These are phyloP conservation scores for Xanthorhoe spadicearia DNA, from an alignment of 2,888 invertebrate genomes.

Conservation along the genomic window DNA sequence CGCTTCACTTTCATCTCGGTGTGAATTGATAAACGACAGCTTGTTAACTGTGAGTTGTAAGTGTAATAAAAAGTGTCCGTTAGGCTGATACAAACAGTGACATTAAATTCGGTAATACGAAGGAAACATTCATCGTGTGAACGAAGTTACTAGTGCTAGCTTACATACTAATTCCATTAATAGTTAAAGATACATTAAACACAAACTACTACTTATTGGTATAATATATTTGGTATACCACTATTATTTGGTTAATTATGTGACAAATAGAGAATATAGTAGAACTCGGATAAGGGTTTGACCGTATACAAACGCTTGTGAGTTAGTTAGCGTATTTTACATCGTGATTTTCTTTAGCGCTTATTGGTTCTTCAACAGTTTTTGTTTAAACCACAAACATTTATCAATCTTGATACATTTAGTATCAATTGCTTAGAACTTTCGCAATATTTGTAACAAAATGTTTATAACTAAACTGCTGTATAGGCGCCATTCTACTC, in stretches of 20 bases:
- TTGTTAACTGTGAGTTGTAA: not conserved
- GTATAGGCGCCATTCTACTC: not conserved
- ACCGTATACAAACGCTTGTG: too few relatives aligned
- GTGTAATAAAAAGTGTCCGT: not conserved
- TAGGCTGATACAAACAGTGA: not conserved
- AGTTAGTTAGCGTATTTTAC: too few relatives aligned
- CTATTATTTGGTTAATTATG: conserved; percentile 4
- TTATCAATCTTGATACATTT: too few relatives aligned
- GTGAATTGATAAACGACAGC: not conserved
- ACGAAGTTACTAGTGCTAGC: conserved; percentile 6
- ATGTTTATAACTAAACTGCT: too few relatives aligned
- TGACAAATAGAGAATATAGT: not conserved
- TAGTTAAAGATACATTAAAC: conserved; percentile 40
- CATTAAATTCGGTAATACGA: conserved; percentile 11
- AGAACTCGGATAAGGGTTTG: not conserved
- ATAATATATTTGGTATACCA: conserved; percentile 39
- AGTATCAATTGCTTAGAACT: too few relatives aligned
- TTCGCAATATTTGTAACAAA: too few relatives aligned
- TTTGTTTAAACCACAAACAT: too few relatives aligned
- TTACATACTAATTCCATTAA: conserved; percentile 24
- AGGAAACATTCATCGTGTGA: conserved; percentile 1
- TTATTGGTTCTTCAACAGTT: not conserved
- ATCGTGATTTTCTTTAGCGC: too few relatives aligned
- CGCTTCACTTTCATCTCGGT: too few relatives aligned
- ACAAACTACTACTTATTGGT: conserved; percentile 57